These are phyloP conservation scores for Dasypogon diadema DNA, from an alignment of 2,888 invertebrate species.

Conservation along the genomic window DNA sequence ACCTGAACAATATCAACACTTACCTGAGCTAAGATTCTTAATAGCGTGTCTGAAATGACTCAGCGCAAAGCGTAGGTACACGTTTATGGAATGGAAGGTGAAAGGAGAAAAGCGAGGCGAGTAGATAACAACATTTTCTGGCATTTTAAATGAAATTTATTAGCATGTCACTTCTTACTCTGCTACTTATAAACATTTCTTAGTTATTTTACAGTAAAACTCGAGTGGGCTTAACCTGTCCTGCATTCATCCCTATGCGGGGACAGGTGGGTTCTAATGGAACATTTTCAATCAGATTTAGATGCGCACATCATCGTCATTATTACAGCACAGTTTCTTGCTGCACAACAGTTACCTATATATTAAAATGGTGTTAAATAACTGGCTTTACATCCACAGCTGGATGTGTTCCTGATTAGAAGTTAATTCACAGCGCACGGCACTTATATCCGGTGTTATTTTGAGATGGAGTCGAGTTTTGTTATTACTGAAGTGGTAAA, in stretches of 20 bases:
- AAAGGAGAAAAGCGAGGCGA: neutral
- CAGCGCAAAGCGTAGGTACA: no score
- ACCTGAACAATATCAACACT: neutral
- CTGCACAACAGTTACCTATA: neutral
- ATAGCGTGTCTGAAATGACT: neutral
- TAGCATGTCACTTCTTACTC: conserved; percentile 11
- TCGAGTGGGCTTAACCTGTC: neutral
- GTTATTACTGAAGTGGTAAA: neutral
- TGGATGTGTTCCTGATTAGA: neutral
- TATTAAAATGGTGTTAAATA: neutral
- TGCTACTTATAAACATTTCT: conserved; percentile 3
- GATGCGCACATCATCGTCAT: neutral
- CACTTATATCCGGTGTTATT: no score
- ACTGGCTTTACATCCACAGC: neutral
- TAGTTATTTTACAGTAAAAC: conserved; percentile 26
- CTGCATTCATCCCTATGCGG: neutral
- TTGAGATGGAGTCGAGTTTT: no score
- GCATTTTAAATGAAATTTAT: conserved; percentile 47
- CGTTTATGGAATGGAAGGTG: neutral
- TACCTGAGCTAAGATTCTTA: neutral
- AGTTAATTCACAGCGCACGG: neutral
- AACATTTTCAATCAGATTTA: neutral
- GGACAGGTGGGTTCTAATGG: neutral
- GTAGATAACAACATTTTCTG: conserved; percentile 14
- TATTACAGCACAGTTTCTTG: neutral